A percentile compares a stretch with the other conserved stretches of the same genome.
phyloP scores from a whole-genome alignment of 2,797 vertebrate species.

The Enteromius argenteus region DNA sequence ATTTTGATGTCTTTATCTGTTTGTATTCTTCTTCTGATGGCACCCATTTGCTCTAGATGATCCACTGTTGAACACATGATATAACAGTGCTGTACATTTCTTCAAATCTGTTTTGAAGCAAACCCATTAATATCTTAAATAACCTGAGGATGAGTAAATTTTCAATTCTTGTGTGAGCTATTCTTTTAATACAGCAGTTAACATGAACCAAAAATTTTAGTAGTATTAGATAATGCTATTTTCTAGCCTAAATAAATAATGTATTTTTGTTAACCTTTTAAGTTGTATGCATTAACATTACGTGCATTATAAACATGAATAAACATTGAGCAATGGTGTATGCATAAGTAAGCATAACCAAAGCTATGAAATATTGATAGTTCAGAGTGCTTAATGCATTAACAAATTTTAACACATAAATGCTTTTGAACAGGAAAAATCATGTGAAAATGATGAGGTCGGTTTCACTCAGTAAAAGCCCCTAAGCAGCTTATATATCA shows the following conservation, averaged over 20 bases:
- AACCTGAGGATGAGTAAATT: background rate
- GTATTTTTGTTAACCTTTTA: background rate
- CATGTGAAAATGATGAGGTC: background rate
- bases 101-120: background rate
- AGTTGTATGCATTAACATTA: background rate
- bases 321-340: background rate
- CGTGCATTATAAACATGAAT: background rate
- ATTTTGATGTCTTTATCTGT: background rate
- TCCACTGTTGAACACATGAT: background rate
- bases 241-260: background rate
- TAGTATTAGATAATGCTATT: background rate
- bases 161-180: background rate
- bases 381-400: background rate
- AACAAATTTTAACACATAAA: background rate
- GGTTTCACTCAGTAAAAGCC: background rate
- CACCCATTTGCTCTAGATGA: background rate
- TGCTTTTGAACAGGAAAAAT: background rate
- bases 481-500: constrained; percentile 14
- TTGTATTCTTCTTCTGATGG: background rate
- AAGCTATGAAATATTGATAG: background rate
- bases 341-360: background rate
- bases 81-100: background rate
- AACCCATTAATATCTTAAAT: background rate
- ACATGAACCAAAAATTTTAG: background rate
- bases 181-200: background rate